phyloP scores from a whole-genome alignment of 1,140 invertebrate species.

The Drosophila paulistorum region DNA sequence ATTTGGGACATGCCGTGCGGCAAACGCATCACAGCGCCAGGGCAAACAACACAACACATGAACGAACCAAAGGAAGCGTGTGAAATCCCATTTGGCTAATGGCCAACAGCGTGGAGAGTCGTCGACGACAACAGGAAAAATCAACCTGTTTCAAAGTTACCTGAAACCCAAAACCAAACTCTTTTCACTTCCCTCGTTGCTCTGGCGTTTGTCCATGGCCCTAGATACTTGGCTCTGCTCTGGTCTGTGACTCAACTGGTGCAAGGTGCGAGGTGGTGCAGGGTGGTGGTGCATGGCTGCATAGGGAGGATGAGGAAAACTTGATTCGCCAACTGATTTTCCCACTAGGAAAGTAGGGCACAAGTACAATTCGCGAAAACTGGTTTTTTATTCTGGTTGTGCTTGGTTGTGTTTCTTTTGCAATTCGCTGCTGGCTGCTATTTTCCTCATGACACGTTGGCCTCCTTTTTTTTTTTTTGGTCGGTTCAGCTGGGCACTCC shows the following conservation, averaged over 20 bases:
- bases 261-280: conserved; percentile 9
- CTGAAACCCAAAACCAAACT: neutral
- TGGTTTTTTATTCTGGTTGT: conserved; percentile 65
- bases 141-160: conserved; percentile 67
- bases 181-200: neutral
- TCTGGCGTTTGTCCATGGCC: conserved; percentile 6
- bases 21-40: conserved; percentile 37
- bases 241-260: conserved; percentile 39
- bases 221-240: neutral
- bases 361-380: conserved; percentile 58
- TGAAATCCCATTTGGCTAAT: conserved; percentile 80
- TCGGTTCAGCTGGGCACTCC: conserved; percentile 51
- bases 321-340: conserved; percentile 54
- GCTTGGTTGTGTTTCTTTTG: conserved; percentile 30
- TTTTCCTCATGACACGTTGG: conserved; percentile 60
- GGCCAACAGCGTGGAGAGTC: conserved; percentile 52
- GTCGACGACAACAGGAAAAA: conserved; percentile 55
- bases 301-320: conserved; percentile 51
- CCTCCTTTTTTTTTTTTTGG: conserved; percentile 54
- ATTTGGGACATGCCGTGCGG: conserved; percentile 55
- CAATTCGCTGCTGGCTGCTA: conserved; percentile 42
- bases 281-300: neutral
- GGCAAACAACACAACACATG: conserved; percentile 8
- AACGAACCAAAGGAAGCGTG: conserved; percentile 67
- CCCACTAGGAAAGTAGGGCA: conserved; percentile 61